Evolutionary conservation across 2,797 vertebrate genomes (phyloP), one percentile per base, ranked within the genome.

Genomic region (Danio jaintianensis): DNA sequence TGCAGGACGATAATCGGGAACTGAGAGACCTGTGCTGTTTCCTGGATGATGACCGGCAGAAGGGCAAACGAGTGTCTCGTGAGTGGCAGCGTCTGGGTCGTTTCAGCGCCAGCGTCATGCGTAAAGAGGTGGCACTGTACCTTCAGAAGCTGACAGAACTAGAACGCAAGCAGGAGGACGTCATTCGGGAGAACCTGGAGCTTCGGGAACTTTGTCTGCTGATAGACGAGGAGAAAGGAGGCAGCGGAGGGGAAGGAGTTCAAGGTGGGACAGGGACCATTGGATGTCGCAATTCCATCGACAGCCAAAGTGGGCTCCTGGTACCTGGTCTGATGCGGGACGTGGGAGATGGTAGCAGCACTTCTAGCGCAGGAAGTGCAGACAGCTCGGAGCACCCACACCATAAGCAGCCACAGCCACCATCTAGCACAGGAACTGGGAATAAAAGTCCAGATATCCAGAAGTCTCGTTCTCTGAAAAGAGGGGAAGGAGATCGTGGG

Each of bases 1-100:
- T 99, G 83, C 97, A 98, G 87, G 97, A 98, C 83, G 97, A 99
- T 90, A 98, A 98, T 93, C 97, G 97, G 67, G 97, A 99, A 72
- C 93, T 99, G 90, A 90, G 97, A 83, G 97, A 99, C 90, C 94
- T 99, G 59, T 99, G 97, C 90, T 99, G 97, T 82, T 99, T 99
- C 90, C 91, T 99, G 87, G 97, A 99, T 0, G 97, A 99, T 0
- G 97, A 99, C 90, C 92, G 97, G 11, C 97, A 99, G 93, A 99
- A 98, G 86, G 97, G 97, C 79, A 98, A 98, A 91, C 94, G 95
- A 62, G 96, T 98, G 70, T 98, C 97, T 64, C 94, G 97, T 1
- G 97, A 99, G 86, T 99, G 97, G 97, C 97, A 99, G 91, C 93
- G 97, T 8, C 92, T 99, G 84, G 97, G 97, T 85, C 95, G 96